Evolutionary conservation across 53 echinoderm and acorn worm species (phyloP).

Genomic region (Luidia sarsii): DNA sequence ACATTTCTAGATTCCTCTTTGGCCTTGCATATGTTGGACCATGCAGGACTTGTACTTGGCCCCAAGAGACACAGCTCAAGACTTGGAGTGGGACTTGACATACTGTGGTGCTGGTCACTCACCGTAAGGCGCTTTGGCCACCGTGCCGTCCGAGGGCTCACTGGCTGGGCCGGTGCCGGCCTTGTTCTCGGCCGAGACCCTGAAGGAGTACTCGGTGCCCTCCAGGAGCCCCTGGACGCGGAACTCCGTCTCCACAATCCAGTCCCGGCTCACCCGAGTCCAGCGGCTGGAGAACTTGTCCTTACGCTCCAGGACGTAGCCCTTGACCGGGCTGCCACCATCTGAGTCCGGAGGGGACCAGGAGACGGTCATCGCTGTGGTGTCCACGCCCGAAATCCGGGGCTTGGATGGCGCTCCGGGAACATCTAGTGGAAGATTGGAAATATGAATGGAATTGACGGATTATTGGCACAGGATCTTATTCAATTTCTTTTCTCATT

Average conservation of each 20-base stretch:
- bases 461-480: background rate
- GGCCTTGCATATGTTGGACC: too few species aligned
- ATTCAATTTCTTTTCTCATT: background rate
- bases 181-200: constrained; percentile 85
- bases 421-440: constrained; percentile 36
- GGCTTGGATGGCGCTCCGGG: constrained; percentile 75
- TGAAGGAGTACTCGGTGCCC: constrained; percentile 77
- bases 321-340: constrained; percentile 71
- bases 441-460: background rate
- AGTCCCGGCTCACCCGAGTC: constrained; percentile 68
- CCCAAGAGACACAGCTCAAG: too few species aligned
- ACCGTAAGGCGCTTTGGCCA: constrained; percentile 81
- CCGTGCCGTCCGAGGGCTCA: constrained; percentile 56
- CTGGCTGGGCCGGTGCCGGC: constrained; percentile 76
- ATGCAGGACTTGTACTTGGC: too few species aligned
- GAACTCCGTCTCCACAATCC: constrained; percentile 57
- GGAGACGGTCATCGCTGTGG: constrained; percentile 57
- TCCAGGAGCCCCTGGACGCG: constrained; percentile 67
- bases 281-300: constrained; percentile 73
- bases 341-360: constrained; percentile 84
- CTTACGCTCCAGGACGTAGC: constrained; percentile 78
- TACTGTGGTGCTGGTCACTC: too few species aligned
- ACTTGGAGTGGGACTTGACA: too few species aligned
- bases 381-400: constrained; percentile 50
- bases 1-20: too few species aligned